Base-by-base conservation (phyloP, 2,797 vertebrate genomes). In the Epinephelus malabaricus region DNA sequence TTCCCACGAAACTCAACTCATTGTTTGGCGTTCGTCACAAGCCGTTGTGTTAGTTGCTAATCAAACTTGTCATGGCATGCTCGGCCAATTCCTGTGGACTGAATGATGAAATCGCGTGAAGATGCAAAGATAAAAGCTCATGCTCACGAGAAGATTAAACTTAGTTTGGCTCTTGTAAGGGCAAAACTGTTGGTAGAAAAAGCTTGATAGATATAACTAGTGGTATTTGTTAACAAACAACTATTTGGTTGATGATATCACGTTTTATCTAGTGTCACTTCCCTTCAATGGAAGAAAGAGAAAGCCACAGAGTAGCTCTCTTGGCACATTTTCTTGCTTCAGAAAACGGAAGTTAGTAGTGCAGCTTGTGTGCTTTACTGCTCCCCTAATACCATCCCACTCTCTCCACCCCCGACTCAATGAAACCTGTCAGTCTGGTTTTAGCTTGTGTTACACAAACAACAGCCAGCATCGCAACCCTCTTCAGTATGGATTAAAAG, bases 351-450 rank as follows among this genome's bases (percentile, higher is more conserved):
- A 88, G 43, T 74, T 3, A 51, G 19, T 40, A 3, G 1, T 59
- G 49, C 13, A 5, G n/a, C 25, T 14, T 9, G 45, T 43, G 15
- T 64, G 19, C 15, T 78, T 87, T 30, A 59, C 58, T 55, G 56
- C 75, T 76, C 9, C 18, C 13, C 27, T 64, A n/a, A 69, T 51
- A 54, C 76, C 34, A 18, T 75, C 76, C 79, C 74, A 50, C 84
- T 77, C 82, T 78, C 86, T 86, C 92, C 89, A 70, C 90, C 92
- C 89, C 88, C 87, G 38, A 84, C 88, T 87, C 90, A 78, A 65
- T 23, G 5, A 86, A 96, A 95, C 95, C 88, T 60, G 95, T 90
- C 70, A 1, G 69, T 79, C 95, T 84, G 87, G 95, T 96, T 96
- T 88, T 79, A 63, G 69, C 53, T 83, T 69, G 6, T 23, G 69